Evolutionary conservation across 2,888 invertebrate species (phyloP), one percentile per base, ranked within the genome.

Genomic region (Xestia rhomboidea): DNA sequence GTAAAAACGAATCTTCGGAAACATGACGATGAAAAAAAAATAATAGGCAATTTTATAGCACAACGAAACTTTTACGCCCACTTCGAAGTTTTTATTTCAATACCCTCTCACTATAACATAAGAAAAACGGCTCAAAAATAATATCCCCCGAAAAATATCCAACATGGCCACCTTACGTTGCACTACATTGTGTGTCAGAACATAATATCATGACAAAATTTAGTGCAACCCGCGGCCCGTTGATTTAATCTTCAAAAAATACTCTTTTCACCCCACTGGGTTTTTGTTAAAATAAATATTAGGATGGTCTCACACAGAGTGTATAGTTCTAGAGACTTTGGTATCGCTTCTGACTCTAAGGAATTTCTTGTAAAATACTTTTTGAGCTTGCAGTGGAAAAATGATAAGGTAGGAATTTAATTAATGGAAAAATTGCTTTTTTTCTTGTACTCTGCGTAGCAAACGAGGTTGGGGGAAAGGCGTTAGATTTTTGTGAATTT

Each of bases 181-280:
- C 67, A 82, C 68, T 79, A 82, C 79, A 84, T 76, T 82, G 77
- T 86, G 27, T 79, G 75, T 78, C 79, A 67, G 81, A 83, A 82
- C 80, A 81, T 85, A 84, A 87, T 79, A 84, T 82, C 84, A 85
- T 77, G 82, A 84, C 78, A 84, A 82, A 86, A 89, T 87, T 87
- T 82, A 83, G 82, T 83, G 81, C 78, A 87, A 54, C 49, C 64
- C 70, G n/a, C 34, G 70, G 60, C 66, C 63, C 44, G 85, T 79
- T 86, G 86, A 87, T 86, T 81, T 82, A 82, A 85, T 89, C 81
- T 83, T 63, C 69, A 82, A 82, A 87, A 84, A 86, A 81, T 77
- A 68, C 38, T 63, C 49, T 44, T 67, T 66, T 67, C 60, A 68
- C 41, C n/a, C 60, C 64, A 70, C 68, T 44, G 34, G 41, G 73